These are phyloP conservation scores for Zosterops japonicus DNA, from an alignment of 2,113 vertebrate genomes.

Conservation along the genomic window DNA sequence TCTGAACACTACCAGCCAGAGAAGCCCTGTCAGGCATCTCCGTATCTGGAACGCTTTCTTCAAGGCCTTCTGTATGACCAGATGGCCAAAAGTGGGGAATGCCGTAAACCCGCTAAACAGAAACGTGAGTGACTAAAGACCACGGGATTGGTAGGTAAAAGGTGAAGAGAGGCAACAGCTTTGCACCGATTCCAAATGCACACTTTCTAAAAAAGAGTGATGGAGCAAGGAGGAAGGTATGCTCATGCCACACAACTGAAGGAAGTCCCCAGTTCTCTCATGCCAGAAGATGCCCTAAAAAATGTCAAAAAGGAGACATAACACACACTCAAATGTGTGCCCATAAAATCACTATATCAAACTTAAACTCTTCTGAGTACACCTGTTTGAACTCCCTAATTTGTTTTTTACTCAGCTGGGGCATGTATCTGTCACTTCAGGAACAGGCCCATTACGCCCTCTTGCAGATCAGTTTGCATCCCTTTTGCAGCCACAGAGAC, in stretches of 20 bases:
- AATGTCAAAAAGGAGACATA: background rate
- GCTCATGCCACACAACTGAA: background rate
- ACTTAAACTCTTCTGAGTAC: background rate
- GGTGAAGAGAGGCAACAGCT: background rate
- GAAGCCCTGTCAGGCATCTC: conserved; percentile 52
- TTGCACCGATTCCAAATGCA: background rate
- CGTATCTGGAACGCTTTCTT: conserved; percentile 43
- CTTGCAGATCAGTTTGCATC: background rate
- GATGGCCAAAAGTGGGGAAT: conserved; percentile 63
- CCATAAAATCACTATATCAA: background rate
- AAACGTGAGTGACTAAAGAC: background rate
- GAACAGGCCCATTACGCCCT: background rate
- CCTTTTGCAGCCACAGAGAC: background rate
- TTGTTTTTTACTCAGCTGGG: background rate
- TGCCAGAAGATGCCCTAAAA: background rate
- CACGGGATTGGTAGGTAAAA: background rate
- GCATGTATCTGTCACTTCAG: background rate
- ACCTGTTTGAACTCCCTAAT: background rate
- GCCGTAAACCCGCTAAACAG: conserved; percentile 12
- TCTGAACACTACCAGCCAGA: conserved; percentile 60
- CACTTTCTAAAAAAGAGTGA: background rate
- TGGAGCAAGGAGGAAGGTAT: background rate
- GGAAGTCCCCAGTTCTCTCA: background rate
- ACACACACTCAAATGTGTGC: rapidly evolving
- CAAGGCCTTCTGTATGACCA: conserved; percentile 67